Conservation (phyloP, 2,113 vertebrate genomes). For the Philantomba maxwellii region DNA sequence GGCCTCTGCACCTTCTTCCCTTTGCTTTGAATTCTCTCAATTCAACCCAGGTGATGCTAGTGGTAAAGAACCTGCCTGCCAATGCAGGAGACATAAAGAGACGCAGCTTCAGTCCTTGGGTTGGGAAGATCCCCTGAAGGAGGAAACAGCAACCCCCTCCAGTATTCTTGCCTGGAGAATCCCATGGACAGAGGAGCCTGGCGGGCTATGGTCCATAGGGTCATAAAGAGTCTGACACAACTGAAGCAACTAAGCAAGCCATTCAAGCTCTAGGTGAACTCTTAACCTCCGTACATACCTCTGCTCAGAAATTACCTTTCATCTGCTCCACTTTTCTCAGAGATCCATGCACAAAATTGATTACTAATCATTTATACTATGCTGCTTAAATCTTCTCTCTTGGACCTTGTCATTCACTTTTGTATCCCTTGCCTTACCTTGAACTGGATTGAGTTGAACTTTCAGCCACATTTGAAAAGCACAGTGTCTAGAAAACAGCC, state of each 20-base stretch:
- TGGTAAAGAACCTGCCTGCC: neutral
- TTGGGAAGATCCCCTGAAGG: neutral
- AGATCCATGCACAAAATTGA: neutral
- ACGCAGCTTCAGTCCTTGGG: accelerated
- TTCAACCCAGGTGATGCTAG: neutral
- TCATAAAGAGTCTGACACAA: neutral
- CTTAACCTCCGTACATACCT: neutral
- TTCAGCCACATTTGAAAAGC: neutral
- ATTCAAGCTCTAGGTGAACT: neutral
- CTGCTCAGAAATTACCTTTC: neutral
- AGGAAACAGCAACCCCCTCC: neutral
- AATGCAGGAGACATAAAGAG: neutral
- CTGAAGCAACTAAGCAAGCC: neutral
- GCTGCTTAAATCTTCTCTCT: neutral
- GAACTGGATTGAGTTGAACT: neutral
- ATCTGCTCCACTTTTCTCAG: neutral
- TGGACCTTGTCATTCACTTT: neutral
- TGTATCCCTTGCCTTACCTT: neutral
- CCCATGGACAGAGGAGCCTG: neutral
- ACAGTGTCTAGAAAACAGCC: neutral
- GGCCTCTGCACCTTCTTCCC: neutral
- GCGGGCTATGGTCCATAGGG: neutral
- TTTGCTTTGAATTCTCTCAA: neutral
- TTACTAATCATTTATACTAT: neutral
- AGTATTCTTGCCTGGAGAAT: neutral